Percentiles rank a stretch among this genome's conserved stretches.
These are phyloP conservation scores for Drosophila bocki DNA, from an alignment of 1,140 invertebrate genomes.

Conservation along the genomic window DNA sequence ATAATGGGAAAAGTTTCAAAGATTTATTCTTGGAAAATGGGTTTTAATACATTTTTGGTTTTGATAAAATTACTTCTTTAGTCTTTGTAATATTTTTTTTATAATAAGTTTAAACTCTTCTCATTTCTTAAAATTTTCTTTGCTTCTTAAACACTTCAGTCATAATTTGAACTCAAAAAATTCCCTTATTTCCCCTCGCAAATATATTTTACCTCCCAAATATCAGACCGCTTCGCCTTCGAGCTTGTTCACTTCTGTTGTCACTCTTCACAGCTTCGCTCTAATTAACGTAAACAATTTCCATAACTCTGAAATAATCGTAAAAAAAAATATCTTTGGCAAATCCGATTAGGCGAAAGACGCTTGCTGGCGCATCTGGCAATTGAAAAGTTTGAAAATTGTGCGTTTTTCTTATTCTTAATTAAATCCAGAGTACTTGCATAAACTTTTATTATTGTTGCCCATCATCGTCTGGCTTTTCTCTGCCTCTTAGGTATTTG, in stretches of 20 bases:
- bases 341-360: conserved; percentile 76
- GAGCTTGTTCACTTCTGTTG: conserved; percentile 8
- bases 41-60: too few relatives aligned
- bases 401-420: conserved; percentile 78
- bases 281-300: conserved; percentile 81
- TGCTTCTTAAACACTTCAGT: background rate
- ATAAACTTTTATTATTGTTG: conserved; percentile 78
- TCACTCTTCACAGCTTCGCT: conserved; percentile 30
- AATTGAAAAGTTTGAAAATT: conserved; percentile 74
- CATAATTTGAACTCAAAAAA: background rate
- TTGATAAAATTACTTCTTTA: background rate
- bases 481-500: conserved; percentile 38
- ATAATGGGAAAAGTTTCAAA: background rate
- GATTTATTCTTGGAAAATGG: background rate
- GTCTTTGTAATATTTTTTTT: background rate
- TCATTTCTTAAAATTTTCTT: too few relatives aligned
- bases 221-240: background rate
- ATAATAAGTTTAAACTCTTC: background rate
- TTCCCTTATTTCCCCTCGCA: background rate
- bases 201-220: conserved; percentile 4
- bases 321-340: conserved; percentile 74
- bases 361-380: conserved; percentile 67
- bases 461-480: conserved; percentile 4
- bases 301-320: conserved; percentile 64
- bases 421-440: conserved; percentile 77